These are phyloP conservation scores for Oryzaephilus surinamensis DNA, from an alignment of 1,140 invertebrate genomes.

Conservation along the genomic window DNA sequence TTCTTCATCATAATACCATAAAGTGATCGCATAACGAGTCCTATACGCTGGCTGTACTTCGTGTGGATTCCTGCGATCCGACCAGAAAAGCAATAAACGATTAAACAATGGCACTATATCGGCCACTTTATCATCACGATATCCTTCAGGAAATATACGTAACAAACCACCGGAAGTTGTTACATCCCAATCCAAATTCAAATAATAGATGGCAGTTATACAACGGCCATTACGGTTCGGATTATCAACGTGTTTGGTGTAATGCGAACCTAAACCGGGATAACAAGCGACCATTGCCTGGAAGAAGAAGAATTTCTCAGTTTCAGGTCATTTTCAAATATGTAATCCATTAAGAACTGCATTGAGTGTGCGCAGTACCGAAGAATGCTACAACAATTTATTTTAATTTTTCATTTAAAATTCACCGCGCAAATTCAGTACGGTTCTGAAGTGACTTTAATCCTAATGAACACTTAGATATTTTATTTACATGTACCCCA, in stretches of 20 bases:
- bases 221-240: slow-evolving; percentile 91
- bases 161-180: slow-evolving; percentile 53
- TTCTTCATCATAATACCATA: slow-evolving; percentile 94
- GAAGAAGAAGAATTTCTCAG: slow-evolving; percentile 22
- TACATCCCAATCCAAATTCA: slow-evolving; percentile 87
- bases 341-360: slow-evolving; percentile 2
- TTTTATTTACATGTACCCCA: too few relatives aligned
- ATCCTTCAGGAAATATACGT: slow-evolving; percentile 81
- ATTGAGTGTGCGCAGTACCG: too few relatives aligned
- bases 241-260: slow-evolving; percentile 96
- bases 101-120: slow-evolving; percentile 91
- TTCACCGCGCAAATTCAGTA: too few relatives aligned
- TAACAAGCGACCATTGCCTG: slow-evolving; percentile 97
- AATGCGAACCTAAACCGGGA: slow-evolving; percentile 82
- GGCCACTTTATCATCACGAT: slow-evolving; percentile 57
- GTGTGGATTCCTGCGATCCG: slow-evolving; percentile 90
- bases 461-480: too few relatives aligned
- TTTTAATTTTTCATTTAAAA: slow-evolving; percentile 3
- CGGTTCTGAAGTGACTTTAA: too few relatives aligned
- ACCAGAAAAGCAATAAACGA: slow-evolving; percentile 94
- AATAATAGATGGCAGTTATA: slow-evolving; percentile 93
- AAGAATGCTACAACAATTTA: too few relatives aligned
- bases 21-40: slow-evolving; percentile 87
- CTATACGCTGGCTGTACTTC: slow-evolving; percentile 86
- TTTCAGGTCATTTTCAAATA: neutral